phyloP scores from a whole-genome alignment of 2,888 invertebrate genomes.

The Macaria notata region DNA sequence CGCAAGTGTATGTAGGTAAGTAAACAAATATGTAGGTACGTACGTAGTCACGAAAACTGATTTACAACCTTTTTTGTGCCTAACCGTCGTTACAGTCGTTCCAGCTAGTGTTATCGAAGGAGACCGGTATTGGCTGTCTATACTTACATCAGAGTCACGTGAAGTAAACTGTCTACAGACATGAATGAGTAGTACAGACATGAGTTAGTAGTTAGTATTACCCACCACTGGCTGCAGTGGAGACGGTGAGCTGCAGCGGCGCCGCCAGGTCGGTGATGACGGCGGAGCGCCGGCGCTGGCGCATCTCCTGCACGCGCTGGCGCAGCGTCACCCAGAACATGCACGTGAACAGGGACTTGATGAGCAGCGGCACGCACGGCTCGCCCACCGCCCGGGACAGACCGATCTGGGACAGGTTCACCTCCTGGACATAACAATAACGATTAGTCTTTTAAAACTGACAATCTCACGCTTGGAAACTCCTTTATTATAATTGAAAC shows the following conservation, averaged over 20 bases:
- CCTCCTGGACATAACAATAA: conserved; percentile 66
- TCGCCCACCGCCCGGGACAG: conserved; percentile 85
- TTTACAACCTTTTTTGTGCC: too few species aligned
- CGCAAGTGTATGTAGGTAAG: too few species aligned
- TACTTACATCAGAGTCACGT: too few species aligned
- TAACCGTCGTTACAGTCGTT: too few species aligned
- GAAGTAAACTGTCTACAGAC: too few species aligned
- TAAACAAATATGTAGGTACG: too few species aligned
- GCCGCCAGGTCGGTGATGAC: conserved; percentile 90
- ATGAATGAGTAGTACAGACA: too few species aligned
- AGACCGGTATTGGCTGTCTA: too few species aligned
- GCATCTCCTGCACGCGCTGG: conserved; percentile 92
- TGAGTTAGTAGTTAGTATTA: too few species aligned
- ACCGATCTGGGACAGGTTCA: conserved; percentile 91
- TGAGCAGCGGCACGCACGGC: conserved; percentile 88
- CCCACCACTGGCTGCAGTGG: conserved; percentile 84
- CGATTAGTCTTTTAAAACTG: not conserved
- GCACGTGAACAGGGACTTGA: conserved; percentile 92
- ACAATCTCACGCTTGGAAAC: not conserved
- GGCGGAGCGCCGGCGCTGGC: conserved; percentile 84
- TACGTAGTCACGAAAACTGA: too few species aligned
- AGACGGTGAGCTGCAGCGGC: conserved; percentile 89
- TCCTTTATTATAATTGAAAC: not conserved
- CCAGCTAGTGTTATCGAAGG: too few species aligned
- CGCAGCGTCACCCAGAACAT: conserved; percentile 98